A percentile compares a stretch with the other conserved stretches of the same genome.
phyloP scores from a whole-genome alignment of 2,888 invertebrate species.

The Villa cingulata region DNA sequence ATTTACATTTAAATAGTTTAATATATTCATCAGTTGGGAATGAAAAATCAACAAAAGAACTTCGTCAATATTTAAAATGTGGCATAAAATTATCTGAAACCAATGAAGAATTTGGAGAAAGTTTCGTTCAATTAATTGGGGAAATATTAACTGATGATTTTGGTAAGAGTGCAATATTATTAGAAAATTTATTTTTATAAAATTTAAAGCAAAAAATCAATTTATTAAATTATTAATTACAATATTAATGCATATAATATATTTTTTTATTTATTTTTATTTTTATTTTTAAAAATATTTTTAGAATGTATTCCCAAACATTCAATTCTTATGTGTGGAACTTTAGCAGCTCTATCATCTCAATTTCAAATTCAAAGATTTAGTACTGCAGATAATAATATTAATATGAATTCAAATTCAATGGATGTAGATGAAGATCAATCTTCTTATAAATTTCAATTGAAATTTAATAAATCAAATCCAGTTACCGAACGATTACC shows the following conservation, averaged over 20 bases:
- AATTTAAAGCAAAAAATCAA: not conserved
- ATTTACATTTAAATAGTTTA: constrained; percentile 32
- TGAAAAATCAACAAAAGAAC: constrained; percentile 25
- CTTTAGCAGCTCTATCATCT: constrained; percentile 61
- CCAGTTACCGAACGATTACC: constrained; percentile 24
- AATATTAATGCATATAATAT: too few species aligned
- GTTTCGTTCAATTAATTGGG: constrained; percentile 53
- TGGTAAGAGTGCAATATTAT: constrained; percentile 11
- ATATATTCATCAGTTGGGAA: constrained; percentile 30
- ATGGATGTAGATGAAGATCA: constrained; percentile 9
- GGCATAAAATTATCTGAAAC: constrained; percentile 57
- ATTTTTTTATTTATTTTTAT: not conserved
- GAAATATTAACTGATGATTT: constrained; percentile 30
- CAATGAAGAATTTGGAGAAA: constrained; percentile 45
- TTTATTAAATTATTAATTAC: too few species aligned
- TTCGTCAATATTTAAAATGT: constrained; percentile 40
- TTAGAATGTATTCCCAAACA: constrained; percentile 26
- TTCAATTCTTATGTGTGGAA: constrained; percentile 50
- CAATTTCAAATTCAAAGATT: constrained; percentile 33
- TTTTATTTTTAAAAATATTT: too few species aligned
- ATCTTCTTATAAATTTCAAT: not conserved
- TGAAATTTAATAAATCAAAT: constrained; percentile 8
- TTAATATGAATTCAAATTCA: constrained; percentile 3
- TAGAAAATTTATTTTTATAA: not conserved
- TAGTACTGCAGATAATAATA: constrained; percentile 14